Evolutionary conservation across 64 coral and sea anemone genomes (phyloP).

Genomic region (Astreopora myriophthalma): DNA sequence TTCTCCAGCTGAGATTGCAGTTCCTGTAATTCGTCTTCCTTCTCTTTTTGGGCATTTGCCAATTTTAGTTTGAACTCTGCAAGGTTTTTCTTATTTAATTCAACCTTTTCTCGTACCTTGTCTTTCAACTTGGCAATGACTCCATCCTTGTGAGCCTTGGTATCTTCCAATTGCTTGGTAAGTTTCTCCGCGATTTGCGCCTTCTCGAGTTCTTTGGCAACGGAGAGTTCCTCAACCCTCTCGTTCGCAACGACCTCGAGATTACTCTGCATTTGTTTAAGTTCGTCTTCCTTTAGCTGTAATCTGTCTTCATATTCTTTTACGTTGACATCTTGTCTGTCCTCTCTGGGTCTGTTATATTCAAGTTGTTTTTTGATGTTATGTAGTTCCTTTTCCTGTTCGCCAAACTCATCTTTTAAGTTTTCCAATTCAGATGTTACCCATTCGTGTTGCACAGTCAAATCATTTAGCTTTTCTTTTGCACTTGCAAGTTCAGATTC

Average conservation of each 20-base stretch:
- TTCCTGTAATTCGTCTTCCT: constrained; percentile 24
- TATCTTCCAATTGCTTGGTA: constrained; percentile 63
- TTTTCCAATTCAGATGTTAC: constrained; percentile 77
- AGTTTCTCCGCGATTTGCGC: constrained; percentile 56
- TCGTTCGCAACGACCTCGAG: constrained; percentile 47
- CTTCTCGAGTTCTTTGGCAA: constrained; percentile 71
- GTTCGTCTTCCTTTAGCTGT: constrained; percentile 9
- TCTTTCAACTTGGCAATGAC: constrained; percentile 90
- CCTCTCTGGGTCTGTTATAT: background rate
- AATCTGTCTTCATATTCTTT: background rate
- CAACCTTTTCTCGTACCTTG: constrained; percentile 85
- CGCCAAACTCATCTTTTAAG: constrained; percentile 57
- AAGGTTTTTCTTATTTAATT: constrained; percentile 81
- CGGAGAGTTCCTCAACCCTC: constrained; percentile 44
- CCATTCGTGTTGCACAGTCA: constrained; percentile 63
- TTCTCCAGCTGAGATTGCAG: background rate
- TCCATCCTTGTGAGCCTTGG: constrained; percentile 75
- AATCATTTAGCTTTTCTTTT: constrained; percentile 35
- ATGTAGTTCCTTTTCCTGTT: constrained; percentile 43
- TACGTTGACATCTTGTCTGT: background rate
- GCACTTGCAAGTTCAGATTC: background rate
- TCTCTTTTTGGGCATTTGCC: constrained; percentile 39
- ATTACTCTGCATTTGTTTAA: constrained; percentile 17
- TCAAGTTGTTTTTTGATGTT: constrained; percentile 45
- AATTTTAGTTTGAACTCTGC: constrained; percentile 67